Base-by-base conservation (phyloP, 1,140 invertebrate species). In the Arctopsyche grandis region DNA sequence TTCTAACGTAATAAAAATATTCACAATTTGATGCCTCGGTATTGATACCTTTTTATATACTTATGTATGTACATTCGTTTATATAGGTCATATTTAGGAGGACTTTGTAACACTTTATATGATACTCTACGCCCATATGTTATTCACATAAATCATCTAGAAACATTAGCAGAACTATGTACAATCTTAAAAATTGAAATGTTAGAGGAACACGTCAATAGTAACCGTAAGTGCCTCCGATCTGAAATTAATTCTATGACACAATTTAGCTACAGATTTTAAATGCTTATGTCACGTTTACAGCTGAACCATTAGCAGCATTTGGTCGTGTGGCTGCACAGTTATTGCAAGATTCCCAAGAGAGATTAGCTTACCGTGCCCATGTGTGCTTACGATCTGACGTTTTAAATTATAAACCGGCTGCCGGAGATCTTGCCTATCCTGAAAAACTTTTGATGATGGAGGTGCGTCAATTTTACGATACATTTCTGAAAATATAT, bases 391-490 rank as follows among this genome's bases (percentile, higher is more conserved):
- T 99, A 60, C 92, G 95, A 76, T 93, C 94, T 0, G 98, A 99
- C 87, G 97, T 99, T 82, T 87, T 95, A 24, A 92, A 93, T 78
- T 97, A 96, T 85, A 92, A 94, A 80, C 96, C 98, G 9, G 97
- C 96, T 14, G 91, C 94, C 14, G 98, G 98, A 0, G 98, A 99
- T 89, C 89, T 99, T 58, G 97, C 97, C 0, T 99, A 99, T 89
- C 98, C 98, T 0, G 95, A 99, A 83, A 98, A 99, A 87, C 88
- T 99, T 19, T 92, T 97, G 85, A 98, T 99, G 95, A 99, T 99
- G 97, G 94, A 97, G 87, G 89, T 90, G 78, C 29, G n/a, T 24
- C 1, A 52, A 52, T 14, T 14, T 3, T 14, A 14, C 5, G 7
- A 26, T 74, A 22, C 0, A 48, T 74, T 74, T 22, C 12, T n/a